Conservation (phyloP, 2,113 vertebrate species). For the Vulpes vulpes region DNA sequence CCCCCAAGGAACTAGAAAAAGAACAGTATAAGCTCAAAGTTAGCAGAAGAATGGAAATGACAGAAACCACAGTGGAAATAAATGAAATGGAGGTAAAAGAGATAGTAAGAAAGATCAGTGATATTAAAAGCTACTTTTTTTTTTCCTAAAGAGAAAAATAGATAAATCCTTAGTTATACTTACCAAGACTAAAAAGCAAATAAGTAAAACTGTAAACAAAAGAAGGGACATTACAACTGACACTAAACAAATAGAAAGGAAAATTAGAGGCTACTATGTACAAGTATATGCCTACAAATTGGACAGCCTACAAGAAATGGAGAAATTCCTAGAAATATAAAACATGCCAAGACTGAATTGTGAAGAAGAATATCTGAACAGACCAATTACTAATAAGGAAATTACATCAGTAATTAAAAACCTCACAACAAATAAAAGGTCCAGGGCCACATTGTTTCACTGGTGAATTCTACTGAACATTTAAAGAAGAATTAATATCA, state of each 20-base stretch:
- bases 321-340: background rate
- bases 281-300: background rate
- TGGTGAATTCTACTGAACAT: background rate
- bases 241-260: background rate
- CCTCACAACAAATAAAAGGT: background rate
- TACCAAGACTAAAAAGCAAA: background rate
- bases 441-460: background rate
- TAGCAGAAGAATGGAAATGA: background rate
- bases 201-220: background rate
- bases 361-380: background rate
- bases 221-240: background rate
- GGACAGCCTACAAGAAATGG: background rate
- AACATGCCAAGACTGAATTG: background rate
- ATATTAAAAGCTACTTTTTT: background rate
- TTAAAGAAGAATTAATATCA: background rate
- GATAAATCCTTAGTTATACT: background rate
- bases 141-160: background rate
- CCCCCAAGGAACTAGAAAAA: background rate
- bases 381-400: background rate
- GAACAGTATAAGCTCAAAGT: background rate
- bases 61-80: background rate
- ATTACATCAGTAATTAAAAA: background rate
- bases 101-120: background rate
- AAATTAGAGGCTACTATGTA: background rate
- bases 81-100: background rate